Base-by-base conservation (phyloP, 2,888 invertebrate genomes). In the Drosophila parthenogenetica region DNA sequence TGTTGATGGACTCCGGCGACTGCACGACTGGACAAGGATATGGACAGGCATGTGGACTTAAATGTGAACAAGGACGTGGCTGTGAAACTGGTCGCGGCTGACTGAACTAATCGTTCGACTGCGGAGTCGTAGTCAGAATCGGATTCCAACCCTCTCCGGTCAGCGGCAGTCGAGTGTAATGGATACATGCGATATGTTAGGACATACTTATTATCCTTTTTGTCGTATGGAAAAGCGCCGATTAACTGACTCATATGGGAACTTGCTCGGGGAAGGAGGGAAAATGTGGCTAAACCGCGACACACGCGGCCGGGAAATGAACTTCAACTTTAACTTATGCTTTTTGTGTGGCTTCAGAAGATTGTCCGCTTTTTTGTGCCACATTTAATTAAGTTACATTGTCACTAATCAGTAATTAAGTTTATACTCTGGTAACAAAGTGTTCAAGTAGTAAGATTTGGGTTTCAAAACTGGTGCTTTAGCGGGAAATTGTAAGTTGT, bases 151-250 rank as follows among this genome's bases (percentile, higher is more conserved):
- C 65, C 58, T 42, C 39, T 48, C 50, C 64, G 88, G 88, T 87
- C 85, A 85, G 74, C 73, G 69, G 63, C 83, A 80, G 71, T 85
- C 80, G 78, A 87, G 86, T 85, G 86, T 89, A 86, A 86, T 85
- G 82, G 87, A 89, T 89, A 89, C 70, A 75, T 63, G 72, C 46
- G 73, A 73, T 78, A 58, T 48, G 48, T 40, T 35, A 60, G 53
- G 82, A 71, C 77, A 71, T 69, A 71, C 77, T 69, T 69, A 76
- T 70, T 87, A 89, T 86, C 74, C 82, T 29, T 72, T 69, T 72
- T 67, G 13, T 19, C 10, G 42, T 60, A 67, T 63, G 85, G 65
- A 68, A 70, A 73, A 75, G 53, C 71, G 64, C 43, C 79, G 79
- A 77, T 80, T 79, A 79, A 73, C 53, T 60, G 35, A 53, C 29